phyloP scores from a whole-genome alignment of 2,797 vertebrate genomes.

The Catharus ustulatus region DNA sequence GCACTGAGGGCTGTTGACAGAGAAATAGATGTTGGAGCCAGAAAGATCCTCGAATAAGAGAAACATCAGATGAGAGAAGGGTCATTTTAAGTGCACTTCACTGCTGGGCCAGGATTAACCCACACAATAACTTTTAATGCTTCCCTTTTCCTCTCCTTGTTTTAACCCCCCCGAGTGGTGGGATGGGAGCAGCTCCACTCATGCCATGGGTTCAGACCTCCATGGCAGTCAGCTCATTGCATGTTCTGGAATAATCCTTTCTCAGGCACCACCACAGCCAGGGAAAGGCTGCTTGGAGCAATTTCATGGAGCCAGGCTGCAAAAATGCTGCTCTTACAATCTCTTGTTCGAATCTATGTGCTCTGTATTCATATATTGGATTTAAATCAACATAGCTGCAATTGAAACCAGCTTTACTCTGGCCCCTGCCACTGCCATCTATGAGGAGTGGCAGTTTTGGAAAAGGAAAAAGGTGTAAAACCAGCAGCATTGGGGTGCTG shows the following conservation, averaged over 20 bases:
- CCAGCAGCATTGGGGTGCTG: not conserved
- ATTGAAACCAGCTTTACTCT: not conserved
- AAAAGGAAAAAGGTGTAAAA: not conserved
- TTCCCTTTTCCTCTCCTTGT: not conserved
- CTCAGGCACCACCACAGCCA: not conserved
- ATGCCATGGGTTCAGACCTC: not conserved
- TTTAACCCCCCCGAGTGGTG: not conserved
- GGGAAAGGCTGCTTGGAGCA: not conserved
- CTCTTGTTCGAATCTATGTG: not conserved
- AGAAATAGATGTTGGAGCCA: constrained; percentile 36
- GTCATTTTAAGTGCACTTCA: constrained; percentile 10
- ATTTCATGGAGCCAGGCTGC: not conserved
- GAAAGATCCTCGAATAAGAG: constrained; percentile 3
- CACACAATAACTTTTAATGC: not conserved
- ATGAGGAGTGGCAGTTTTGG: not conserved
- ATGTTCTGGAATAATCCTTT: not conserved
- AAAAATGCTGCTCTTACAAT: not conserved
- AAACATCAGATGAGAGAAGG: not conserved
- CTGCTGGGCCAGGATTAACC: not conserved
- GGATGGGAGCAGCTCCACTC: not conserved
- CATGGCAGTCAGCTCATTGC: not conserved
- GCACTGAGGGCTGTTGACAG: constrained; percentile 29
- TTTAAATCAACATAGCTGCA: not conserved
- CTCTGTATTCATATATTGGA: not conserved
- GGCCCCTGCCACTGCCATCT: not conserved